A percentile compares a stretch with the other conserved stretches of the same genome.
Evolutionary conservation across 2,113 vertebrate genomes (phyloP).

Genomic region (Lagopus leucura): DNA sequence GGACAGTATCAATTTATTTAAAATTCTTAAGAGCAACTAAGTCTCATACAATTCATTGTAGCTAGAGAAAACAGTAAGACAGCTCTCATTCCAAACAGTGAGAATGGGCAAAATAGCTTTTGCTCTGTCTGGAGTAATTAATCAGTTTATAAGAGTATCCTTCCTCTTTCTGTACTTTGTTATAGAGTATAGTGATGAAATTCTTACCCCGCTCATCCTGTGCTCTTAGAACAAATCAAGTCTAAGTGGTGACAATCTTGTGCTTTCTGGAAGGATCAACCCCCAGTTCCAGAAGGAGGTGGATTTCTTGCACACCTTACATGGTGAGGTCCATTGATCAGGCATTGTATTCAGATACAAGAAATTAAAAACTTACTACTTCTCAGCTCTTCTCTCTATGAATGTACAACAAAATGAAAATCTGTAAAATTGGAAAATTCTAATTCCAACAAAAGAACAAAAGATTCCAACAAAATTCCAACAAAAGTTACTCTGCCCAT

Average conservation of each 20-base stretch:
- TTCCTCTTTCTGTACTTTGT: neutral
- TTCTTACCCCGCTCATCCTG: neutral
- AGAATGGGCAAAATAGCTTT: neutral
- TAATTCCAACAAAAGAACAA: neutral
- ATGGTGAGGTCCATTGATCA: neutral
- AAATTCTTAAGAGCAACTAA: constrained; percentile 37
- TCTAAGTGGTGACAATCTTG: neutral
- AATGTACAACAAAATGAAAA: neutral
- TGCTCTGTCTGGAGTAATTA: neutral
- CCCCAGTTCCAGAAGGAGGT: neutral
- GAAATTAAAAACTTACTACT: neutral
- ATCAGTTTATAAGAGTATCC: neutral
- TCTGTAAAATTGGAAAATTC: neutral
- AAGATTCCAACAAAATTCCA: neutral
- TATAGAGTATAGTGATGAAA: neutral
- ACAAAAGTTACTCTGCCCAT: neutral
- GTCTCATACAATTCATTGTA: constrained; percentile 32
- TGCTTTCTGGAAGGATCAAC: neutral
- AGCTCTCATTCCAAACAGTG: constrained; percentile 51
- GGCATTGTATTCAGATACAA: neutral
- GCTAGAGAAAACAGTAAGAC: constrained; percentile 45
- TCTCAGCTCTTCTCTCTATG: neutral
- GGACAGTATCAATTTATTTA: constrained; percentile 10
- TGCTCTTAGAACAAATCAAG: neutral
- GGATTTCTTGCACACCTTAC: neutral